Conservation (phyloP, 2,888 invertebrate species). For the Nematopogon swammerdamellus region DNA sequence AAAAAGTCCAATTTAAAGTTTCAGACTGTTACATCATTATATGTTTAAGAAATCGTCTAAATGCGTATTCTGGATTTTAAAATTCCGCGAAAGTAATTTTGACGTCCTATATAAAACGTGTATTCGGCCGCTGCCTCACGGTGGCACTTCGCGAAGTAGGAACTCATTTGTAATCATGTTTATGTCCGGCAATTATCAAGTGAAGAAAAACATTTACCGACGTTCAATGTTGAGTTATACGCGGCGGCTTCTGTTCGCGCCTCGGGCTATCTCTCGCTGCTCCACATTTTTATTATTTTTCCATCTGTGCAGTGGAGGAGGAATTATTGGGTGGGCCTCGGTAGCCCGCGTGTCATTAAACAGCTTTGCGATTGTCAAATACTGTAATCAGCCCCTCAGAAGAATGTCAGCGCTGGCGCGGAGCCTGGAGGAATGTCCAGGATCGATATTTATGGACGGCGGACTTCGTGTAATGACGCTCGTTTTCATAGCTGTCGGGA, state of each 20-base stretch:
- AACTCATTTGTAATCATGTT: too few relatives aligned
- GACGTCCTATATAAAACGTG: too few relatives aligned
- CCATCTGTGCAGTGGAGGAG: background rate
- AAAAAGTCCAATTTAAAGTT: too few relatives aligned
- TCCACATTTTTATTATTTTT: background rate
- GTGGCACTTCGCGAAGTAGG: too few relatives aligned
- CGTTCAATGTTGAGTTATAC: background rate
- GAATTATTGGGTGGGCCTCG: background rate
- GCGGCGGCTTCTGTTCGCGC: background rate
- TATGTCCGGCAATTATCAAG: background rate
- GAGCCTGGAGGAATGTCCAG: background rate
- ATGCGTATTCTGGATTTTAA: too few relatives aligned
- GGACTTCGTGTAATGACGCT: background rate
- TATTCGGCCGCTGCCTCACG: too few relatives aligned
- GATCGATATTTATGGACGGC: background rate
- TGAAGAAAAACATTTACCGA: background rate
- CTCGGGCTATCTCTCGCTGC: background rate
- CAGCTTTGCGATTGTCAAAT: background rate
- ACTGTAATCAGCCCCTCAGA: background rate
- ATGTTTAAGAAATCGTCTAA: too few relatives aligned
- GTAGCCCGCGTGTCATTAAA: background rate
- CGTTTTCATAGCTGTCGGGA: background rate
- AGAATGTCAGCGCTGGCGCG: background rate
- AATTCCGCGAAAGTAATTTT: too few relatives aligned
- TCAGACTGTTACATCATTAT: too few relatives aligned